Percentiles rank a stretch among this genome's conserved stretches.
Evolutionary conservation across 2,113 vertebrate genomes (phyloP).

Genomic region (Ramphastos sulfuratus): DNA sequence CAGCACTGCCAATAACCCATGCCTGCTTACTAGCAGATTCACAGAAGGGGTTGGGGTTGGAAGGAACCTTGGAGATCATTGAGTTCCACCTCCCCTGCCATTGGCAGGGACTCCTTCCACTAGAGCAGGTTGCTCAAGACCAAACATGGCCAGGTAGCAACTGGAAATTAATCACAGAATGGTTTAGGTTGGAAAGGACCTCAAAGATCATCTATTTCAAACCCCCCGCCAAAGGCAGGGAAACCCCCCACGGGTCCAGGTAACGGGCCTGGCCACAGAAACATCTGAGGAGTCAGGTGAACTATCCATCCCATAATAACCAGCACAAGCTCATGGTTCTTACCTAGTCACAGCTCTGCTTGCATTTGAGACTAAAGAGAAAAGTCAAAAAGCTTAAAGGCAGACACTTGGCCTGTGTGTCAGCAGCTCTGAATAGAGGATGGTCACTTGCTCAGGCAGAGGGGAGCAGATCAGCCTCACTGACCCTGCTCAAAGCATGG

Average conservation of each 20-base stretch:
- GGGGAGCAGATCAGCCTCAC: neutral
- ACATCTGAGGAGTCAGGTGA: neutral
- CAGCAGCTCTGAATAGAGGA: neutral
- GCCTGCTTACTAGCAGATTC: neutral
- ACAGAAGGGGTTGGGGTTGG: too few species aligned
- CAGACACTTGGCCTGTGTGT: neutral
- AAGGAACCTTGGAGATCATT: too few species aligned
- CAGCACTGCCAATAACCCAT: neutral
- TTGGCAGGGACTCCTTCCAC: too few species aligned
- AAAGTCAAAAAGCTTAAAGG: neutral
- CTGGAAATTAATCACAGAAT: neutral
- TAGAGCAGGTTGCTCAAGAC: neutral
- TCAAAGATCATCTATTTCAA: too few species aligned
- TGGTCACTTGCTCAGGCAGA: fast-evolving
- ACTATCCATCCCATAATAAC: neutral
- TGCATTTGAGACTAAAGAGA: neutral
- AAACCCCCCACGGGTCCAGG: neutral
- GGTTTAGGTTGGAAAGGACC: too few species aligned
- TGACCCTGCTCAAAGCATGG: neutral
- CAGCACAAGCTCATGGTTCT: neutral
- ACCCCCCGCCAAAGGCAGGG: too few species aligned
- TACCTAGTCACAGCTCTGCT: neutral
- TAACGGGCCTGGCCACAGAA: neutral
- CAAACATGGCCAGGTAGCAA: neutral
- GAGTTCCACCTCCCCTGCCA: too few species aligned